Percentiles rank a stretch among this genome's conserved stretches.
Evolutionary conservation across 2,888 invertebrate genomes (phyloP).

Genomic region (Stenurella melanura): DNA sequence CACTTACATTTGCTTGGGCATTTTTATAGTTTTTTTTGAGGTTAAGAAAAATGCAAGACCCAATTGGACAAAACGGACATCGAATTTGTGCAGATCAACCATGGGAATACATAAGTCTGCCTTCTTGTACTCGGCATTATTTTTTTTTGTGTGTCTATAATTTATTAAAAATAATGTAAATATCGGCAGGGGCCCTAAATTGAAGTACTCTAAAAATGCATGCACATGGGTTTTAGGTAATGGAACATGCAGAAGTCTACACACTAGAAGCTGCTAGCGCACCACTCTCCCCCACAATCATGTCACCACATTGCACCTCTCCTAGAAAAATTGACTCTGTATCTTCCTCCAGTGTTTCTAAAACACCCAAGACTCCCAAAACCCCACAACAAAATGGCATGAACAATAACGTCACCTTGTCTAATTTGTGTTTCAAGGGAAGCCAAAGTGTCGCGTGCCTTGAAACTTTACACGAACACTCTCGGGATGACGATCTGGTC

Average conservation of each 20-base stretch:
- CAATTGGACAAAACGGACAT: too few species aligned
- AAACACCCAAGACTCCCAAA: constrained; percentile 46
- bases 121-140: too few species aligned
- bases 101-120: too few species aligned
- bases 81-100: too few species aligned
- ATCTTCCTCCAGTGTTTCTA: constrained; percentile 2
- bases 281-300: constrained; percentile 74
- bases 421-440: constrained; percentile 46
- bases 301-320: constrained; percentile 61
- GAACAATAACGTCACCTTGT: constrained; percentile 35
- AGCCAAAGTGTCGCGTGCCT: constrained; percentile 54
- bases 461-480: constrained; percentile 67
- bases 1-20: too few species aligned
- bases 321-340: constrained; percentile 46
- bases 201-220: constrained; percentile 47
- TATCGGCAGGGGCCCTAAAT: constrained; percentile 12
- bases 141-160: too few species aligned
- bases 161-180: neutral
- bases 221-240: constrained; percentile 77
- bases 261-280: constrained; percentile 80
- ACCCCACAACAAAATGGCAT: constrained; percentile 54
- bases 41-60: too few species aligned
- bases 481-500: constrained; percentile 62
- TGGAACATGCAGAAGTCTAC: constrained; percentile 82
- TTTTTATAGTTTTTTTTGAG: too few species aligned